These are phyloP conservation scores for Limnephilus lunatus DNA, from an alignment of 2,888 invertebrate genomes.

Conservation along the genomic window DNA sequence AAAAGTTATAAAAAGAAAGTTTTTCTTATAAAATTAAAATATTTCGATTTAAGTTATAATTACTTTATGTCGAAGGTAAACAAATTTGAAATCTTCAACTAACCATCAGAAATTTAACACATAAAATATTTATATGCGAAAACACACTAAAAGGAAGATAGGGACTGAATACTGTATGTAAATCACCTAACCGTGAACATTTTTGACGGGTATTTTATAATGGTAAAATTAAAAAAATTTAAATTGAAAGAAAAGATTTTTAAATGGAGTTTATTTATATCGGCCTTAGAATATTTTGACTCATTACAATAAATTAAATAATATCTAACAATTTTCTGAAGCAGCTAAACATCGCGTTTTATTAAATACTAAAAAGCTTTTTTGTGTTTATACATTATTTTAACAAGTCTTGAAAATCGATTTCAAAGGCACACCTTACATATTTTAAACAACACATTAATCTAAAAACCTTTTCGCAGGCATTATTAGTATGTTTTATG, in stretches of 20 bases:
- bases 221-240: neutral
- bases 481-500: neutral
- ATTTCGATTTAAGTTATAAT: neutral
- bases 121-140: neutral
- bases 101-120: neutral
- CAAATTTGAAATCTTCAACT: neutral
- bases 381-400: constrained; percentile 12
- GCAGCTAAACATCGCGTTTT: neutral
- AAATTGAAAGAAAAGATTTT: neutral
- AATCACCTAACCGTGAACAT: too few relatives aligned
- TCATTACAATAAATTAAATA: neutral
- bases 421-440: constrained; percentile 38
- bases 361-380: neutral
- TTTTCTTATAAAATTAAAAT: too few relatives aligned
- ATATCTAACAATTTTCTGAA: neutral
- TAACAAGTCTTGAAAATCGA: constrained; percentile 40
- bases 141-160: neutral
- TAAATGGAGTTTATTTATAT: neutral
- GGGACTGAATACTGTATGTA: too few relatives aligned
- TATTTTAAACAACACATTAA: neutral
- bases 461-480: neutral
- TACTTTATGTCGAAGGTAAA: neutral
- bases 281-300: neutral
- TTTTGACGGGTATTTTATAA: too few relatives aligned
- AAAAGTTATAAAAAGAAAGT: too few relatives aligned